Conservation (phyloP, 2,113 vertebrate genomes). For the Atlantisia rogersi region DNA sequence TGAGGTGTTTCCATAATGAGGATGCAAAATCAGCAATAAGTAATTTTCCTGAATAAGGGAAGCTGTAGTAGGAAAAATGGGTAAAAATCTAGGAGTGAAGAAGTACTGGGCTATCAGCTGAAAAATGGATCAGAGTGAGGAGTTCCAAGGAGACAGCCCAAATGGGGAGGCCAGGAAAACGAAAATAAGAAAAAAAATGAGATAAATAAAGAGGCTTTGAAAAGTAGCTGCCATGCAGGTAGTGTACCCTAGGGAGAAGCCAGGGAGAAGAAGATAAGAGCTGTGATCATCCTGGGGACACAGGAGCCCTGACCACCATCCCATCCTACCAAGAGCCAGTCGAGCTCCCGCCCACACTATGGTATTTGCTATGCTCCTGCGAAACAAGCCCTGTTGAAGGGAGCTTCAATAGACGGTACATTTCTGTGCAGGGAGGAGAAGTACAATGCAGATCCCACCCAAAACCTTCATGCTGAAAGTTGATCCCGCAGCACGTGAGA, state of each 20-base stretch:
- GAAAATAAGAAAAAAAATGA: background rate
- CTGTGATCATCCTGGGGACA: background rate
- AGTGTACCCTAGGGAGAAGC: background rate
- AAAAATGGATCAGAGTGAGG: background rate
- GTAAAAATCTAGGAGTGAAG: background rate
- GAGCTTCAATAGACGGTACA: background rate
- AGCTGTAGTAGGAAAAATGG: background rate
- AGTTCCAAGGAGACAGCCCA: background rate
- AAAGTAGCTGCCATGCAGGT: background rate
- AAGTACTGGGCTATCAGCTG: background rate
- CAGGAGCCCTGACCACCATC: fast-evolving
- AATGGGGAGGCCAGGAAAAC: background rate
- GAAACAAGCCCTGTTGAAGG: background rate
- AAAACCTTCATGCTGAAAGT: background rate
- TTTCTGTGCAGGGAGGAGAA: background rate
- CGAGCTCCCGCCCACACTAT: background rate
- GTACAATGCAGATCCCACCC: background rate
- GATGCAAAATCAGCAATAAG: background rate
- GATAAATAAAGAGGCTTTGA: background rate
- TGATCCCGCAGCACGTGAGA: background rate
- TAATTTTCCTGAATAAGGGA: background rate
- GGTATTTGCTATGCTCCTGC: background rate
- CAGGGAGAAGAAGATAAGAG: background rate
- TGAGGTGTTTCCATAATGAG: background rate
- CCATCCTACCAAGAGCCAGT: background rate